Base-by-base conservation (phyloP, 2,113 vertebrate genomes). In the Mirza zaza region DNA sequence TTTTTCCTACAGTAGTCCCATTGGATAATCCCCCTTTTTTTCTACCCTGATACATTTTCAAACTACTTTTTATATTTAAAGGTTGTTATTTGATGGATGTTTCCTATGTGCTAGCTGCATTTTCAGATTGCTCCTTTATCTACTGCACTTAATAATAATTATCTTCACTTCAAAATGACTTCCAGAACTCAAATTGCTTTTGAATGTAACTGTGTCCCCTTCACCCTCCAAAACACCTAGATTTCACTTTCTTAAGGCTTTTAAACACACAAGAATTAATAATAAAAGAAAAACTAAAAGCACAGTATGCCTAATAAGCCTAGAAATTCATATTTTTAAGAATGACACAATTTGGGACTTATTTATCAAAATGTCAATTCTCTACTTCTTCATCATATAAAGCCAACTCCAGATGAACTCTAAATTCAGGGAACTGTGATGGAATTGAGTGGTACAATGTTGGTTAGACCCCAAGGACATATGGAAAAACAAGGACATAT, bases 81-180 rank as follows among this genome's bases (percentile, higher is more conserved):
- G 52, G 6, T 86, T 75, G 3, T 63, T 80, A 91, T 67, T 79
- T 95, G 73, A 34, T 55, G 45, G 68, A 39, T 82, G 4, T 80
- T 92, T 92, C 8, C 52, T 57, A n/a, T 36, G 42, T n/a, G 29
- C 73, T n/a, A 9, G 9, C 42, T 59, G 7, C n/a, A 91, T 77
- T 84, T 90, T 73, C 83, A 86, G 45, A 45, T 77, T 45, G 7
- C 80, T 90, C n/a, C 76, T 70, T 91, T 45, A 48, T 59, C 12
- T 63, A 42, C 27, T 80, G n/a, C 2, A 61, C n/a, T 96, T 82
- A 42, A 39, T 68, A 77, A 73, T 90, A 77, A 73, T 92, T 90
- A 93, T 87, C 12, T 65, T 96, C 73, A 61, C 45, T 86, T 93
- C 17, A 83, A 94, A 88, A 86, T 73, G 77, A 93, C 42, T 85